phyloP scores from a whole-genome alignment of 2,113 vertebrate species.

The Hypocryptadius cinnamomeus region DNA sequence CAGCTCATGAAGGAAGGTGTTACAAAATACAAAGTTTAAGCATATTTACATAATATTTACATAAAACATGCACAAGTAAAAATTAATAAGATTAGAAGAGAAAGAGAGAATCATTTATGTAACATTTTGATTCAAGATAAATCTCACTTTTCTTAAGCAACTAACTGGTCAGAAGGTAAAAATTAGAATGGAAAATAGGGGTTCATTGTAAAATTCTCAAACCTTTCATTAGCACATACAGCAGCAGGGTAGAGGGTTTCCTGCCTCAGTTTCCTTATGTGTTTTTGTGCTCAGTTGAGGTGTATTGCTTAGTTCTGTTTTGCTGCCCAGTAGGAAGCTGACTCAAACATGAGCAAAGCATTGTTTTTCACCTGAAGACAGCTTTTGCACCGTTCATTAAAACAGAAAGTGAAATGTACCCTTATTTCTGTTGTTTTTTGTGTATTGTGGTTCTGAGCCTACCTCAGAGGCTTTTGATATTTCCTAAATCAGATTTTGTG shows the following conservation, averaged over 20 bases:
- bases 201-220: background rate
- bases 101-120: background rate
- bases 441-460: background rate
- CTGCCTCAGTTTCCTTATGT: fast-evolving
- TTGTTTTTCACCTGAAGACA: background rate
- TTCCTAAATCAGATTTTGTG: background rate
- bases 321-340: background rate
- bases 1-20: background rate
- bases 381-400: background rate
- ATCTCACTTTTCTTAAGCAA: background rate
- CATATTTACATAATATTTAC: background rate
- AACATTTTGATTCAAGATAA: background rate
- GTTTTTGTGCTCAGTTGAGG: background rate
- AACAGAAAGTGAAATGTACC: background rate
- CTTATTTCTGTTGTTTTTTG: background rate
- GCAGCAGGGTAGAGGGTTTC: background rate
- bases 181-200: background rate
- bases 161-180: background rate
- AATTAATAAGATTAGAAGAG: background rate
- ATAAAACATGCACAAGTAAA: background rate
- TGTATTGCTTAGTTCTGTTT: background rate
- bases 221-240: background rate
- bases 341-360: background rate
- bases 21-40: background rate
- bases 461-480: background rate